These are phyloP conservation scores for Echinops telfairi DNA, from an alignment of 2,113 vertebrate species.

Conservation along the genomic window DNA sequence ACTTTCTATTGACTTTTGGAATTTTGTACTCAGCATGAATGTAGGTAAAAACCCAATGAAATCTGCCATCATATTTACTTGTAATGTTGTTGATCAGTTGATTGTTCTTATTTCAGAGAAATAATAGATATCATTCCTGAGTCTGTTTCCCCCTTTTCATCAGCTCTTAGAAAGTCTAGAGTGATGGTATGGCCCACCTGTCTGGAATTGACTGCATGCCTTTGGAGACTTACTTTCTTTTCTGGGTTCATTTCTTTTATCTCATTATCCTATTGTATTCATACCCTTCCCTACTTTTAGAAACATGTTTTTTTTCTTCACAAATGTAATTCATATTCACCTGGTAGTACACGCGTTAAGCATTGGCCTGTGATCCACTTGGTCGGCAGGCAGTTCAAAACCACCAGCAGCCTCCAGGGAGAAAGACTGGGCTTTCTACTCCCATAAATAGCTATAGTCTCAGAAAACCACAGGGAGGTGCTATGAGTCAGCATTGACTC, in stretches of 20 bases:
- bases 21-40: slow-evolving; percentile 14
- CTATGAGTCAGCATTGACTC: no score
- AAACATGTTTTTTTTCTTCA: slow-evolving; percentile 28
- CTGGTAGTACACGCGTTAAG: no score
- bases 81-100: not conserved
- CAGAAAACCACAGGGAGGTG: no score
- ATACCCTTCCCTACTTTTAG: slow-evolving; percentile 15
- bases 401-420: no score
- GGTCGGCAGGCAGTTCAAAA: no score
- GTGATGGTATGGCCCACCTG: not conserved
- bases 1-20: not conserved
- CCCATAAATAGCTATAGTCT: no score
- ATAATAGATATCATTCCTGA: not conserved
- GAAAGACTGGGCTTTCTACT: no score
- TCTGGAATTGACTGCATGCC: not conserved
- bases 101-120: not conserved
- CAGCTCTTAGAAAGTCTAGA: slow-evolving; percentile 21
- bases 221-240: slow-evolving; percentile 36
- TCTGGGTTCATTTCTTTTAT: slow-evolving; percentile 38
- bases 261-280: slow-evolving; percentile 17
- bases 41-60: slow-evolving; percentile 10
- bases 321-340: slow-evolving; percentile 1
- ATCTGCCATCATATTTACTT: slow-evolving; percentile 33
- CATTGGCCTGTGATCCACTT: no score
- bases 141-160: slow-evolving; percentile 15